Percentiles rank a stretch among this genome's conserved stretches.
phyloP scores from a whole-genome alignment of 2,888 invertebrate species.

The Dioctria linearis region DNA sequence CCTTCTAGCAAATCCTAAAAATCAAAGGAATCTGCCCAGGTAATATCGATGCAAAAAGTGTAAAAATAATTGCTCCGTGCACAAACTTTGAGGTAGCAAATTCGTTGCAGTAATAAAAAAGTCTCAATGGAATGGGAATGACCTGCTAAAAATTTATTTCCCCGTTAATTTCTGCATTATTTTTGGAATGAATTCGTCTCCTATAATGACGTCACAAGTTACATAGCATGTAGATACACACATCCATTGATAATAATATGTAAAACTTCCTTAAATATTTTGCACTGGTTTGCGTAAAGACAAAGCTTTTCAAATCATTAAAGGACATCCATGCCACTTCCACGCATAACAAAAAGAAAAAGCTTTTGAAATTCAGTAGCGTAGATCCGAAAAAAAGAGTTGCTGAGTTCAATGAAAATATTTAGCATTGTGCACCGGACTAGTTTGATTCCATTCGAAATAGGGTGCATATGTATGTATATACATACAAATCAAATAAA shows the following conservation, averaged over 20 bases:
- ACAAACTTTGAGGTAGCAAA: not conserved
- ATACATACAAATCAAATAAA: no score
- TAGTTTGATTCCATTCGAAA: no score
- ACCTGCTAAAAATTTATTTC: conserved; percentile 3
- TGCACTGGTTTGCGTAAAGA: conserved; percentile 12
- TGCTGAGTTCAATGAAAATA: no score
- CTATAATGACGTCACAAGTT: not conserved
- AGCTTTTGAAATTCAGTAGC: conserved; percentile 24
- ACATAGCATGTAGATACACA: no score
- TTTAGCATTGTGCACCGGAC: no score
- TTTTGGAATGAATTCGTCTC: conserved; percentile 9
- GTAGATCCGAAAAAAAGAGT: not conserved
- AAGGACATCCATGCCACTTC: not conserved
- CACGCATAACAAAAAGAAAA: conserved; percentile 2
- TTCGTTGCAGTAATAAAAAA: conserved; percentile 4
- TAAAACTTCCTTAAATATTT: not conserved
- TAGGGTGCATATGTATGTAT: no score
- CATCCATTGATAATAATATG: not conserved
- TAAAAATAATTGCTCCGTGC: not conserved
- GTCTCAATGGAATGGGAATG: not conserved
- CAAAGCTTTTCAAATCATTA: conserved; percentile 9
- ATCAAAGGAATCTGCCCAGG: no score
- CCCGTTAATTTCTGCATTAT: not conserved
- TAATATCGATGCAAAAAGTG: not conserved
- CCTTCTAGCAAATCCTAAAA: no score